Percentiles rank a stretch among this genome's conserved stretches.
phyloP scores from a whole-genome alignment of 1,140 invertebrate species.

The Rhynchophorus ferrugineus region DNA sequence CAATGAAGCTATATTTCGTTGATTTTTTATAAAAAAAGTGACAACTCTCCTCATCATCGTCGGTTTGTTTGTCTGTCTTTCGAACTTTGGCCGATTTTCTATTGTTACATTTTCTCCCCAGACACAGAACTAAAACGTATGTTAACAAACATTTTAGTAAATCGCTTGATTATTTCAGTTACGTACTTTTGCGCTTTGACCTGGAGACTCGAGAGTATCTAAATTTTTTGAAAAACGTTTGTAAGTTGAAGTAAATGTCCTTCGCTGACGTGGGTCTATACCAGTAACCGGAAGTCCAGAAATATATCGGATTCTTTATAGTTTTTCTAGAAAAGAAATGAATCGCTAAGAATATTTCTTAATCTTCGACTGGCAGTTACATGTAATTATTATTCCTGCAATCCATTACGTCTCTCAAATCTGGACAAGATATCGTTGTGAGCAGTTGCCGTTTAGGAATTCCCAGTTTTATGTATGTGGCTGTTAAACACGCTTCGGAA shows the following conservation, averaged over 20 bases:
- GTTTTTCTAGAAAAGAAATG: constrained; percentile 23
- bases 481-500: constrained; percentile 40
- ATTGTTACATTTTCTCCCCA: constrained; percentile 9
- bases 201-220: constrained; percentile 14
- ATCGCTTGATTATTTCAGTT: not conserved
- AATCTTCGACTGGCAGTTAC: not conserved
- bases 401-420: constrained; percentile 3
- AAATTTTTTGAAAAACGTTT: constrained; percentile 39
- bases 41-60: constrained; percentile 7
- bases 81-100: constrained; percentile 13
- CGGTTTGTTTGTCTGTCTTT: constrained; percentile 9
- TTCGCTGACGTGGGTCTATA: constrained; percentile 44
- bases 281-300: constrained; percentile 53
- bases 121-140: constrained; percentile 14
- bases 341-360: not conserved
- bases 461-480: too few relatives aligned
- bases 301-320: constrained; percentile 38
- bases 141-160: not conserved
- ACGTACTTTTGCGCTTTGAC: constrained; percentile 21
- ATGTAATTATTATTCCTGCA: constrained; percentile 9
- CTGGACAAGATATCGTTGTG: constrained; percentile 39
- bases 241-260: constrained; percentile 42
- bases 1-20: constrained; percentile 17
- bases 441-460: constrained; percentile 42
- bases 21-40: constrained; percentile 1